Percentiles rank a stretch among this genome's conserved stretches.
phyloP scores from a whole-genome alignment of 1,140 invertebrate species.

The Lasioglossum albipes region DNA sequence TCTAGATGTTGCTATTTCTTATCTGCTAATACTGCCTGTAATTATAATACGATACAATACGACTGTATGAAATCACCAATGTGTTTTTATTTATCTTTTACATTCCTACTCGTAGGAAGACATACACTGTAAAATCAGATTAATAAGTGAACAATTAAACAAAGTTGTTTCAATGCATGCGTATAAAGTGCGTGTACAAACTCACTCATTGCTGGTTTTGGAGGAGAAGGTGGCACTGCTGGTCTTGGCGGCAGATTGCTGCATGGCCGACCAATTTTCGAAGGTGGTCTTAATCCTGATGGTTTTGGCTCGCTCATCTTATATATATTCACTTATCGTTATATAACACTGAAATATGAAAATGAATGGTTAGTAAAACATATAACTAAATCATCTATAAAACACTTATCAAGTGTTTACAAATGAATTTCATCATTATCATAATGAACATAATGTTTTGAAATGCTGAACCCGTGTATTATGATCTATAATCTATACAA shows the following conservation, averaged over 20 bases:
- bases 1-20: neutral
- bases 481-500: neutral
- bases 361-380: slow-evolving; percentile 36
- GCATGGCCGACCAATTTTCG: slow-evolving; percentile 83
- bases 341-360: slow-evolving; percentile 50
- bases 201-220: slow-evolving; percentile 75
- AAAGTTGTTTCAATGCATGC: neutral
- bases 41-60: neutral
- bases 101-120: neutral
- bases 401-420: neutral
- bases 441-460: neutral
- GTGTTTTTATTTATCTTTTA: neutral
- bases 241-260: slow-evolving; percentile 82
- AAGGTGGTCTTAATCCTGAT: slow-evolving; percentile 82
- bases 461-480: neutral
- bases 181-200: slow-evolving; percentile 22
- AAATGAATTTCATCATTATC: neutral
- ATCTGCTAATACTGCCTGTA: neutral
- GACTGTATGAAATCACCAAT: neutral
- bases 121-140: neutral
- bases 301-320: slow-evolving; percentile 67
- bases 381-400: neutral
- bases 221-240: slow-evolving; percentile 81
- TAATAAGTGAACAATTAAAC: neutral
- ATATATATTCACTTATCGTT: slow-evolving; percentile 37